These are phyloP conservation scores for Monopis laevigella DNA, from an alignment of 2,888 invertebrate genomes.

Conservation along the genomic window DNA sequence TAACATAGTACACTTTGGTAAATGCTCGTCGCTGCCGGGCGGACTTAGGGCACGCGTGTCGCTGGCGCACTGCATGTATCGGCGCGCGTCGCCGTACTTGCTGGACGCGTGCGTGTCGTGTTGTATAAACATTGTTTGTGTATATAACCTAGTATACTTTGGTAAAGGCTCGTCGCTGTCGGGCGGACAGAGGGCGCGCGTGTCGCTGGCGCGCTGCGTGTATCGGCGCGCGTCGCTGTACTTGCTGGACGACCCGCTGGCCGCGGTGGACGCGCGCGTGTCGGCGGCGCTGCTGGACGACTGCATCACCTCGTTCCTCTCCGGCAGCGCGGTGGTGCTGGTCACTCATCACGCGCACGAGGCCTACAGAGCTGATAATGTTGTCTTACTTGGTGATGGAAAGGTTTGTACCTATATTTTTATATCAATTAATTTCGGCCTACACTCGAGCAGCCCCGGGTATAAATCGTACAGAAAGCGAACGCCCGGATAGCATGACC, in stretches of 20 bases:
- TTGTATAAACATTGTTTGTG: too few relatives aligned
- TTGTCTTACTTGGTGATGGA: conserved; percentile 47
- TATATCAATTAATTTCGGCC: too few relatives aligned
- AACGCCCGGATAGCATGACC: too few relatives aligned
- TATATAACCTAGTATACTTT: too few relatives aligned
- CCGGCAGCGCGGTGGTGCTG: conserved; percentile 62
- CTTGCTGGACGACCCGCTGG: conserved; percentile 57
- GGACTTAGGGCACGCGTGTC: conserved; percentile 73
- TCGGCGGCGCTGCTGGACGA: conserved; percentile 70
- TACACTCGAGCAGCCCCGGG: too few relatives aligned
- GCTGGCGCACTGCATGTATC: conserved; percentile 65
- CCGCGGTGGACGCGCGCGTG: conserved; percentile 57
- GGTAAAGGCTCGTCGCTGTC: conserved; percentile 71
- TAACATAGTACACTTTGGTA: too few relatives aligned
- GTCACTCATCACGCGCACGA: conserved; percentile 76
- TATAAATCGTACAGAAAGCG: too few relatives aligned
- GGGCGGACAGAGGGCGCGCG: conserved; percentile 74
- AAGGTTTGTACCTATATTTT: too few relatives aligned
- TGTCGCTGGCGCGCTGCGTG: conserved; percentile 62
- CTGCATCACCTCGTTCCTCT: conserved; percentile 65
- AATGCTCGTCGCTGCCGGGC: conserved; percentile 73
- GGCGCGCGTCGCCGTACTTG: conserved; percentile 69
- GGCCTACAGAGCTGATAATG: conserved; percentile 48
- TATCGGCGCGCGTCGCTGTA: conserved; percentile 72
- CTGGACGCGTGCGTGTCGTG: too few relatives aligned